Evolutionary conservation across 2,113 vertebrate genomes (phyloP), one percentile per base, ranked within the genome.

Genomic region (Psittacara wagleri): DNA sequence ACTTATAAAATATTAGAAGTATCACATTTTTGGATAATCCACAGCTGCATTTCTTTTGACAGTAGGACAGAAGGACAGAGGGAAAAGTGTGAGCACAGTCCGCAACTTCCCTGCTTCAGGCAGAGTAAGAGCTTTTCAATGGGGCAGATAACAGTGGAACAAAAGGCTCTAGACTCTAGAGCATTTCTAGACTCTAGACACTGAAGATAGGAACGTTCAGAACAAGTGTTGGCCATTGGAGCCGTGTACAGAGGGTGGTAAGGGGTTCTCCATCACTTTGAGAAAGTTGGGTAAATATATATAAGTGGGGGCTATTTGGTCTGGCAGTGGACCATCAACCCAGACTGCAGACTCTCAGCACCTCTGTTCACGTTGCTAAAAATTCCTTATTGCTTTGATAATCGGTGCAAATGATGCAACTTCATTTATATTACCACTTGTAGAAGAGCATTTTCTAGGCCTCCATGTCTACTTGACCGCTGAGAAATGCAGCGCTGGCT

Each of bases 331-430:
- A 95, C 95, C 24, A 35, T 91, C 79, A 78, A 24, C 77, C 48
- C 66, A 75, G 69, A 82, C 74, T 89, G 69, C 61, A 91, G 73
- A 22, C 86, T 92, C 83, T 96, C 46, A 91, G 55, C 61, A 72
- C 76, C 49, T 86, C 67, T 49, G 22, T 91, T 92, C 87, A 59
- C n/a, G 8, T 78, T 83, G 55, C 86, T 92, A 80, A 90, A 95
- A 95, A 87, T 55, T 93, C 85, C 77, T 84, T 43, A 17, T 90
- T 94, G 43, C 88, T 94, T 86, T 94, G 88, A 31, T 96, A 86
- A 86, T 76, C 5, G 1, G 64, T 82, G 73, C 46, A 95, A 90
- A 78, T 72, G 90, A 33, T 94, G 79, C 66, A 95, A 96, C 33
- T 92, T 88, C 41, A 23, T 96, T 88, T 86, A 68, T 59, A 68